Evolutionary conservation across 2,797 vertebrate genomes (phyloP).

Genomic region (Pachyuromys duprasi): DNA sequence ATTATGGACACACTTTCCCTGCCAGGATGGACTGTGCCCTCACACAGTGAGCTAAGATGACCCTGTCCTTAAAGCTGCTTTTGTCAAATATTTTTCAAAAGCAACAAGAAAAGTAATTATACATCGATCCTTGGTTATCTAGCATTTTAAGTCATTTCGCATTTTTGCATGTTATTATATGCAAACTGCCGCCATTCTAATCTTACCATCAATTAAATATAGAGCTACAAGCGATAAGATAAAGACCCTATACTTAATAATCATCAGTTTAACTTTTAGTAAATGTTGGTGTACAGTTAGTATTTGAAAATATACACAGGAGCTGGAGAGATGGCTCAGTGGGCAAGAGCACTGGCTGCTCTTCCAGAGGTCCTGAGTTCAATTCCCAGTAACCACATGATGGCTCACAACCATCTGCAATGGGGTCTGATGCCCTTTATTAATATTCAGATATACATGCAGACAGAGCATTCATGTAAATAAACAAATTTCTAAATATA

Average conservation of each 20-base stretch:
- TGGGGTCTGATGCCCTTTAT: too few relatives aligned
- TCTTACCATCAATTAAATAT: neutral
- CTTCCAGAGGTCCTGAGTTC: too few relatives aligned
- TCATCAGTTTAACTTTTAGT: slow-evolving; percentile 8
- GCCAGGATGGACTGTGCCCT: neutral
- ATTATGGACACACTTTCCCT: neutral
- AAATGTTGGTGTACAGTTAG: neutral
- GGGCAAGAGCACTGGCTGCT: too few relatives aligned
- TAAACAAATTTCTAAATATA: too few relatives aligned
- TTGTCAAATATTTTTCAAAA: neutral
- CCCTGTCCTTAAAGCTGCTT: neutral
- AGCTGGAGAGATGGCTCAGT: neutral
- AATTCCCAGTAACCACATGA: too few relatives aligned
- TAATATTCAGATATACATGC: too few relatives aligned
- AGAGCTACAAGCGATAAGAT: neutral
- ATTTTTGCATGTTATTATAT: neutral
- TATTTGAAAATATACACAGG: neutral
- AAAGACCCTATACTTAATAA: neutral
- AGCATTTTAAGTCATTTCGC: neutral
- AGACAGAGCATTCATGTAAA: too few relatives aligned
- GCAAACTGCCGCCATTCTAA: neutral
- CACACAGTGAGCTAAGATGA: neutral
- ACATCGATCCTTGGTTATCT: neutral
- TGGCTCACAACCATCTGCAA: too few relatives aligned
- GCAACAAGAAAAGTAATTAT: neutral